Conservation (phyloP, 2,888 invertebrate species). For the Cryptocheilus praepositus region DNA sequence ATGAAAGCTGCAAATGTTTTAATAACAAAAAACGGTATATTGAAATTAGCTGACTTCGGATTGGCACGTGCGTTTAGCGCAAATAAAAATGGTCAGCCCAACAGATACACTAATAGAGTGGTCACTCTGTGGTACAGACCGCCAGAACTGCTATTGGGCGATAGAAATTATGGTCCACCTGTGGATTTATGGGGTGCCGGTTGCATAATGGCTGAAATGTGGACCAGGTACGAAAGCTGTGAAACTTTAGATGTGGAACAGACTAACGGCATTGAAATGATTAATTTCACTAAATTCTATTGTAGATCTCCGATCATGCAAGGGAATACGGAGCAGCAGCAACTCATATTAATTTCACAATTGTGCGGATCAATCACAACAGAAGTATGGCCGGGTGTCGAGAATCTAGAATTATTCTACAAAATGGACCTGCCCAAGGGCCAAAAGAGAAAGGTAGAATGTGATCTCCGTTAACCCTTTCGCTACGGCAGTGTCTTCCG, state of each 20-base stretch:
- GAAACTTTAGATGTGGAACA: neutral
- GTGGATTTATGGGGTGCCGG: constrained; percentile 99
- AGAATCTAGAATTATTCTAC: constrained; percentile 89
- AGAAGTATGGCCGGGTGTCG: constrained; percentile 95
- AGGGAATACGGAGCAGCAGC: constrained; percentile 97
- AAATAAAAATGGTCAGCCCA: constrained; percentile 89
- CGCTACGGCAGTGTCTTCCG: too few relatives aligned
- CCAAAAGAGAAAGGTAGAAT: constrained; percentile 84
- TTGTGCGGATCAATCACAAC: constrained; percentile 97
- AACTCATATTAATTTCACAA: constrained; percentile 94
- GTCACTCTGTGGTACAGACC: constrained; percentile 97
- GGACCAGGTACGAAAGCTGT: constrained; percentile 82
- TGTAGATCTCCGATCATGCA: constrained; percentile 91
- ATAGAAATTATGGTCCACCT: constrained; percentile 96
- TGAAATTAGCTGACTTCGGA: constrained; percentile 98
- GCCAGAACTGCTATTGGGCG: constrained; percentile 84
- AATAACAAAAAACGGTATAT: constrained; percentile 94
- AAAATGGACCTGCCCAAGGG: constrained; percentile 92
- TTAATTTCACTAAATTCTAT: neutral
- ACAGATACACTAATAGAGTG: constrained; percentile 97
- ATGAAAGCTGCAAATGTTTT: constrained; percentile 99
- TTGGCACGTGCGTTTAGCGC: constrained; percentile 95
- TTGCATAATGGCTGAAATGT: constrained; percentile 99
- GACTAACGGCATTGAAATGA: neutral
- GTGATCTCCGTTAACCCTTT: too few relatives aligned